Evolutionary conservation across 30 jellyfish, hydroid and myxozoan species (phyloP).

Genomic region (Turritopsis rubra): DNA sequence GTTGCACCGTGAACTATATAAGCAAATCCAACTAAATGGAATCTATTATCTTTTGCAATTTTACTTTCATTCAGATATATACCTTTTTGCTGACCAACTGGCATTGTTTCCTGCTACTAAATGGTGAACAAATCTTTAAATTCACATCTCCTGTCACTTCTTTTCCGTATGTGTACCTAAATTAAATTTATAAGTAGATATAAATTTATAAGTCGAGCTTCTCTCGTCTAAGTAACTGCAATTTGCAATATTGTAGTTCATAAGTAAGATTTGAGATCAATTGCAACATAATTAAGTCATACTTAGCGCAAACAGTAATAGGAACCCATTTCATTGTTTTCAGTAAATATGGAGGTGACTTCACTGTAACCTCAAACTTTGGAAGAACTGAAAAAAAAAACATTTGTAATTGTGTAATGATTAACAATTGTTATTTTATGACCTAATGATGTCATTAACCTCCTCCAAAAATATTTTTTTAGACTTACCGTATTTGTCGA

Average conservation of each 20-base stretch:
- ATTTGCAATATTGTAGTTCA: background rate
- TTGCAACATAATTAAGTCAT: background rate
- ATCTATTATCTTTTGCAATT: background rate
- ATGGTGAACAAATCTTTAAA: constrained; percentile 33
- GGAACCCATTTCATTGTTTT: constrained; percentile 20
- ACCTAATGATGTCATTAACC: too few species aligned
- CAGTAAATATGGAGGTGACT: constrained; percentile 70
- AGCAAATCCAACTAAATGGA: too few species aligned
- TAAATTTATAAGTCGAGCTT: too few species aligned
- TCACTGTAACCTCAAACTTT: constrained; percentile 58
- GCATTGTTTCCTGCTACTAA: background rate
- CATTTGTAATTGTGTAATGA: background rate
- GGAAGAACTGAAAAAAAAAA: constrained; percentile 51
- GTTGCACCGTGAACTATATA: too few species aligned
- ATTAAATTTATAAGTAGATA: background rate
- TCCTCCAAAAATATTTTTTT: background rate
- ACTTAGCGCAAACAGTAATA: constrained; percentile 71
- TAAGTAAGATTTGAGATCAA: background rate
- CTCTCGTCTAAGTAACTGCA: too few species aligned
- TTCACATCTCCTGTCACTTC: constrained; percentile 49
- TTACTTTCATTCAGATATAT: background rate
- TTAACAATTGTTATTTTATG: too few species aligned
- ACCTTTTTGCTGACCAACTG: background rate
- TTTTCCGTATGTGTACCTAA: constrained; percentile 74
- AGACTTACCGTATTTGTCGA: constrained; percentile 8